Conservation (phyloP, 2,113 vertebrate genomes). For the Pycnonotus jocosus region DNA sequence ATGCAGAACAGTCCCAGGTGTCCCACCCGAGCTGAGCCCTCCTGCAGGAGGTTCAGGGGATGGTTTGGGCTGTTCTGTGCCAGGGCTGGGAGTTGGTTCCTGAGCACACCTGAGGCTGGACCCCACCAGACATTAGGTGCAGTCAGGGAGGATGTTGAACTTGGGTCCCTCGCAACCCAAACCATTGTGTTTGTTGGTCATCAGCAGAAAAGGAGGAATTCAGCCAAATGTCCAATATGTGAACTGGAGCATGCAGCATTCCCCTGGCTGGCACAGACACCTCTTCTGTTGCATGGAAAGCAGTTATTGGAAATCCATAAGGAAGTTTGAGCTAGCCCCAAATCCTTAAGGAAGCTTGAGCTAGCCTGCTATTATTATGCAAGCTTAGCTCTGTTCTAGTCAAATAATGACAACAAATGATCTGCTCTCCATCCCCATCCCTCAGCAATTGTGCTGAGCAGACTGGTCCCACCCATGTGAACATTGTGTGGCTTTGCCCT, state of each 20-base stretch:
- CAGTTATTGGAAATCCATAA: background rate
- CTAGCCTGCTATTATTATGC: background rate
- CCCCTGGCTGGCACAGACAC: background rate
- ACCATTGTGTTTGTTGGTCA: background rate
- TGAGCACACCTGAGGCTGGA: background rate
- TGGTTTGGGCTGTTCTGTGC: background rate
- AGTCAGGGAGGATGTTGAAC: background rate
- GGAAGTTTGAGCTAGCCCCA: background rate
- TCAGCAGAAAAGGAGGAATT: background rate
- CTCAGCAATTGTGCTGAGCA: background rate
- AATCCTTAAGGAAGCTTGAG: background rate
- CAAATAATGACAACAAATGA: background rate
- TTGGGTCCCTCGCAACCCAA: background rate
- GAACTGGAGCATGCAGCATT: background rate
- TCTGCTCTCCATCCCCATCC: background rate
- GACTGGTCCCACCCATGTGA: background rate
- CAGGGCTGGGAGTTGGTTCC: background rate
- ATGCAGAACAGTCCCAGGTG: background rate
- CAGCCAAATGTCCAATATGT: fast-evolving
- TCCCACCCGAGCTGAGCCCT: fast-evolving
- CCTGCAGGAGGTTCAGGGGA: background rate
- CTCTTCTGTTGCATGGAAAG: fast-evolving
- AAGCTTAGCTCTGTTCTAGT: background rate
- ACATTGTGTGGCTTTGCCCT: background rate
- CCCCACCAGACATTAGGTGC: fast-evolving